These are phyloP conservation scores for Petrolisthes manimaculis DNA, from an alignment of 2,888 invertebrate species.

Conservation along the genomic window DNA sequence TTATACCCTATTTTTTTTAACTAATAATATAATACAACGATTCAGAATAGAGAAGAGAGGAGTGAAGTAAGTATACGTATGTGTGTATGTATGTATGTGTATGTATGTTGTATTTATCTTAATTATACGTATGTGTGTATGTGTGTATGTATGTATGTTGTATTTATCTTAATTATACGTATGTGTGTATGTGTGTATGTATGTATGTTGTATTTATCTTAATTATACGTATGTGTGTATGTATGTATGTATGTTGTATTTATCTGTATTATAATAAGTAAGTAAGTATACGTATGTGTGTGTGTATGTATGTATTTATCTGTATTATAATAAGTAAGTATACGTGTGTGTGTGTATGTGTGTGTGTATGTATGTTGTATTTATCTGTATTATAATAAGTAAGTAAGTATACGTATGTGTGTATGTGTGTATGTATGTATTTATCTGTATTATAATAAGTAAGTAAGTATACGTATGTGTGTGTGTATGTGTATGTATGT, in stretches of 20 bases:
- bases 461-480: too few species aligned
- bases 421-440: too few species aligned
- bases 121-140: not conserved
- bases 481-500: too few species aligned
- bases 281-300: not conserved
- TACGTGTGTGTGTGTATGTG: not conserved
- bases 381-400: too few species aligned
- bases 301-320: not conserved
- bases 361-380: not conserved
- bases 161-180: not conserved
- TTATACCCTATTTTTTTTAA: constrained; percentile 96
- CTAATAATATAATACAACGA: constrained; percentile 95
- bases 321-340: not conserved
- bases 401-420: too few species aligned
- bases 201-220: too few species aligned
- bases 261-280: not conserved
- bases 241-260: not conserved
- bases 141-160: not conserved
- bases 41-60: constrained; percentile 97
- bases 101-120: not conserved
- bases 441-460: too few species aligned
- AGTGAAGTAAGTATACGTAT: constrained; percentile 71
- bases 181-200: not conserved
- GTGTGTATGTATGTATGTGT: not conserved
- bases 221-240: not conserved